Base-by-base conservation (phyloP, 2,888 invertebrate species). In the Drosophila imparisetae region DNA sequence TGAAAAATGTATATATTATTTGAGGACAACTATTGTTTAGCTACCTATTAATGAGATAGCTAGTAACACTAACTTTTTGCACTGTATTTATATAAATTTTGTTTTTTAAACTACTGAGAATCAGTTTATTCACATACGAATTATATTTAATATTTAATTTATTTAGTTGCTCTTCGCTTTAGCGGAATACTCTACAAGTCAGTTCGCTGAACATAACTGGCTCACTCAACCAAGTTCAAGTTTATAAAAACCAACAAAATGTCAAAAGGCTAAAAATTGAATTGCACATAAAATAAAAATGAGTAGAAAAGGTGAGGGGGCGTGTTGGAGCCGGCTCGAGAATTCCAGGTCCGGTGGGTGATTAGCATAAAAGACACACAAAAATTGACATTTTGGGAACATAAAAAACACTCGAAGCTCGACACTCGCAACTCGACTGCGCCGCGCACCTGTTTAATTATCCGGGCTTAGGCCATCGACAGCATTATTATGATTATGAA, bases 221-320 rank as follows among this genome's bases (percentile, higher is more conserved):
- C 66, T 61, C 65, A 65, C 65, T 78, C 42, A 29, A 29, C 8
- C 38, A 69, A 57, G 50, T 54, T 45, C 32, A 79, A 67, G 18
- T 36, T 45, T 65, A 50, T 50, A 63, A 38, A n/a, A 45, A n/a
- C 29, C 48, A 36, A 38, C 55, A 18, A 69, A 75, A 58, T 54
- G 53, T 57, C 57, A 65, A 60, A 59, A 53, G 65, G 49, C 61
- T 45, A 62, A 66, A 62, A 70, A 85, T 75, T 74, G 57, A 82
- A 88, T 71, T 62, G 80, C 86, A 63, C 86, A 85, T 79, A 63
- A 88, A 82, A n/a, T n/a, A n/a, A n/a, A 76, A 68, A 64, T 79
- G 61, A 83, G n/a, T 5, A 13, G n/a, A 27, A 42, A n/a, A 66
- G 21, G 30, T 55, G 11, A 18, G 21, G 4, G 38, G 21, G n/a